A percentile compares a stretch with the other conserved stretches of the same genome.
These are phyloP conservation scores for Mallotus villosus DNA, from an alignment of 2,797 vertebrate genomes.

Conservation along the genomic window DNA sequence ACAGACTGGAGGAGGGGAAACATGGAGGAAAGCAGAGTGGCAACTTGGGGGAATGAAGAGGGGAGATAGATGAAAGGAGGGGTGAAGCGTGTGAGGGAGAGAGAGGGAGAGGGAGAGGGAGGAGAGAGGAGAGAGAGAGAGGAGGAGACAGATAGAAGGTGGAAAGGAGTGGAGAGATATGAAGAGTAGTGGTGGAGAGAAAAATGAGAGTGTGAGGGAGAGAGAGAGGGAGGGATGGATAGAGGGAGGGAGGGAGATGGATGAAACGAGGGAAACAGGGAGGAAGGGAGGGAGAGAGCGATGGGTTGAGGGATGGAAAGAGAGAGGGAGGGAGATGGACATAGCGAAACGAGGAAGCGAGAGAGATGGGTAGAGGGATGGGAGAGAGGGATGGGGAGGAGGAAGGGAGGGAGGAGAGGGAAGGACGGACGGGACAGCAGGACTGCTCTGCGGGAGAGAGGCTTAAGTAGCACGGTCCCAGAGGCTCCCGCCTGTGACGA, in stretches of 20 bases:
- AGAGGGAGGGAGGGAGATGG: background rate
- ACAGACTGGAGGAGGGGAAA: slow-evolving; percentile 37
- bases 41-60: slow-evolving; percentile 8
- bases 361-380: background rate
- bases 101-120: slow-evolving; percentile 5
- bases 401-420: slow-evolving; percentile 27
- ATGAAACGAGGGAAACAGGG: background rate
- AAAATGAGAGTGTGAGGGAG: slow-evolving; percentile 5
- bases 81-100: background rate
- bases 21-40: no score
- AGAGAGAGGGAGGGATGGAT: slow-evolving; percentile 26
- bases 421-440: slow-evolving; percentile 45
- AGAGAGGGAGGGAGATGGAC: slow-evolving; percentile 2
- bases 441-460: slow-evolving; percentile 57
- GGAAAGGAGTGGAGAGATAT: slow-evolving; percentile 1
- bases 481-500: slow-evolving; percentile 49
- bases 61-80: slow-evolving; percentile 41
- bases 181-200: background rate
- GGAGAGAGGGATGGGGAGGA: slow-evolving; percentile 27
- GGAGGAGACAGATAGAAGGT: background rate
- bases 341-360: background rate
- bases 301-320: slow-evolving; percentile 26
- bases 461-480: slow-evolving; percentile 61
- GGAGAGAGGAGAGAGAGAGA: background rate
- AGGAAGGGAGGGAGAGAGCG: slow-evolving; percentile 26